A percentile compares a stretch with the other conserved stretches of the same genome.
phyloP scores from a whole-genome alignment of 2,797 vertebrate species.

The Lophotriccus pileatus region DNA sequence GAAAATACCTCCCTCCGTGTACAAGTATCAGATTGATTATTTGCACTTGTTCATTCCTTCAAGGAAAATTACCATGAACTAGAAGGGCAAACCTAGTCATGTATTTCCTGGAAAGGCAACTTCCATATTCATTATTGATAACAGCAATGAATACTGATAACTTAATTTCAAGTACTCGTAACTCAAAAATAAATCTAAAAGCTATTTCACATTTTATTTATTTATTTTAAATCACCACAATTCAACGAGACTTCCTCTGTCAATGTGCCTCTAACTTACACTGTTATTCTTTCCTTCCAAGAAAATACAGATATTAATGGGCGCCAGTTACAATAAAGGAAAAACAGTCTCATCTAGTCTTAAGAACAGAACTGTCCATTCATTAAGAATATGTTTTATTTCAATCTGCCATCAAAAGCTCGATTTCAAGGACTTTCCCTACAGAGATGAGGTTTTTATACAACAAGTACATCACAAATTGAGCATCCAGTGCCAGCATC shows the following conservation, averaged over 20 bases:
- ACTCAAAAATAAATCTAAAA: not conserved
- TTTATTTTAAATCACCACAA: not conserved
- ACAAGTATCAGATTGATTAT: not conserved
- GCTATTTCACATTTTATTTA: not conserved
- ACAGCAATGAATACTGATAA: not conserved
- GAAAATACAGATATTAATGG: not conserved
- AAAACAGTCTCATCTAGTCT: not conserved
- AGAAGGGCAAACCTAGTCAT: not conserved
- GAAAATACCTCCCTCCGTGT: not conserved
- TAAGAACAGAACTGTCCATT: not conserved
- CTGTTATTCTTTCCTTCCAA: not conserved
- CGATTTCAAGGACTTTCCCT: not conserved
- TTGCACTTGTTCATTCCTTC: not conserved
- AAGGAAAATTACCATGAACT: not conserved
- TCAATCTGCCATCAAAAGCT: slow-evolving; percentile 4
- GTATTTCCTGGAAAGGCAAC: not conserved
- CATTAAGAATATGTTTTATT: not conserved
- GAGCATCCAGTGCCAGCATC: not conserved
- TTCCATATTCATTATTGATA: not conserved
- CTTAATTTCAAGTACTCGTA: not conserved
- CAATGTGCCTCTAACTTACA: not conserved
- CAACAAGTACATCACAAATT: not conserved
- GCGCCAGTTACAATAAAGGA: not conserved
- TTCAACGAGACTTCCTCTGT: not conserved
- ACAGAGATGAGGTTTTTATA: not conserved